Evolutionary conservation across 2,113 vertebrate species (phyloP).

Genomic region (Lampris megalopsis): DNA sequence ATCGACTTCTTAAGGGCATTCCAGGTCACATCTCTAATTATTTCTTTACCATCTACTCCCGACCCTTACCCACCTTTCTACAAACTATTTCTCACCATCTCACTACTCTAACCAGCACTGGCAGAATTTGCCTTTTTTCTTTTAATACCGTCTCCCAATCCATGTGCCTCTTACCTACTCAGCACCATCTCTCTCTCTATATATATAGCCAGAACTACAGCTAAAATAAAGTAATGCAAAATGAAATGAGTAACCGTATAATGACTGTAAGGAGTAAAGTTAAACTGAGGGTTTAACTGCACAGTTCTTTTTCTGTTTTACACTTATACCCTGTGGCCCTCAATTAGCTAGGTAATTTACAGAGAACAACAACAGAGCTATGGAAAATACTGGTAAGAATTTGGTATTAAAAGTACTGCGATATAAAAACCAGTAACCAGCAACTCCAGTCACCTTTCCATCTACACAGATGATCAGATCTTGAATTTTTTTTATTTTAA

Average conservation of each 20-base stretch:
- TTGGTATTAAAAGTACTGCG: not conserved
- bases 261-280: conserved; percentile 1
- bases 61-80: not conserved
- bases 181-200: not conserved
- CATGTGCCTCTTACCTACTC: not conserved
- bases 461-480: too few species aligned
- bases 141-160: not conserved
- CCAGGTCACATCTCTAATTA: not conserved
- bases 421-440: not conserved
- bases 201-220: not conserved
- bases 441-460: too few species aligned
- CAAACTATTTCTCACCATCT: conserved; percentile 22
- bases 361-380: not conserved
- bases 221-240: not conserved
- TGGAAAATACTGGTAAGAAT: not conserved
- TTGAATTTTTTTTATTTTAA: too few species aligned
- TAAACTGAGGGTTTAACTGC: not conserved
- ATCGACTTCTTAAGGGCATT: not conserved
- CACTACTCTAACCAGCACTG: conserved; percentile 43
- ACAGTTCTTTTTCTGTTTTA: too few species aligned
- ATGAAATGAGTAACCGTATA: conserved; percentile 2
- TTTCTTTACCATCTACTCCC: conserved; percentile 22
- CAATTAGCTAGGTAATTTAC: too few species aligned
- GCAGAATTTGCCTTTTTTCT: not conserved
- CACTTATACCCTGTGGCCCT: too few species aligned